A percentile compares a stretch with the other conserved stretches of the same genome.
phyloP scores from a whole-genome alignment of 2,888 invertebrate species.

The Pherbina coryleti region DNA sequence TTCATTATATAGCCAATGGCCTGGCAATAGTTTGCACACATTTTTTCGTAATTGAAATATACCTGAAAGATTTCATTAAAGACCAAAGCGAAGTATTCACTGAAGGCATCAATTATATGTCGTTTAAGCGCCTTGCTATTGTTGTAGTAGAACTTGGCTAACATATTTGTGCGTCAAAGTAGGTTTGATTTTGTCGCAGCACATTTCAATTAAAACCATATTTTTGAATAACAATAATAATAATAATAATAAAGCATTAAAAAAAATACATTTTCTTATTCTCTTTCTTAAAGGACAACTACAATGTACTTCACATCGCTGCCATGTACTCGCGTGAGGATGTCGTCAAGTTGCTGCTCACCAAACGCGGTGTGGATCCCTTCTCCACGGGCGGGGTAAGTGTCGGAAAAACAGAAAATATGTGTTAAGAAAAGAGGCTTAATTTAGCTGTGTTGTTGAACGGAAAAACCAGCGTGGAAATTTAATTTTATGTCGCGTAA shows the following conservation, averaged over 20 bases:
- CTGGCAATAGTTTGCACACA: not conserved
- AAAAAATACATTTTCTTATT: not conserved
- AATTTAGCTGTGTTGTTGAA: not conserved
- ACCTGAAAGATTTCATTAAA: no score
- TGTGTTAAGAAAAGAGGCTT: conserved; percentile 20
- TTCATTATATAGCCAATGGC: not conserved
- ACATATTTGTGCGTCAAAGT: no score
- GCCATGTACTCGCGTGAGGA: conserved; percentile 96
- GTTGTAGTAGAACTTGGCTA: no score
- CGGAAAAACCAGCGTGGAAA: conserved; percentile 25
- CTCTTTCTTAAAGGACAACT: conserved; percentile 83
- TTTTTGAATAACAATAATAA: no score
- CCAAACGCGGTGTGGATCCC: conserved; percentile 91
- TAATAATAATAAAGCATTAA: no score
- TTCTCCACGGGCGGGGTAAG: conserved; percentile 94
- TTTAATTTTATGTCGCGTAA: not conserved
- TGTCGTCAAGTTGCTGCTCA: conserved; percentile 89
- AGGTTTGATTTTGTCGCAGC: no score
- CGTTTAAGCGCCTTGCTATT: no score
- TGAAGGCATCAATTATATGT: no score
- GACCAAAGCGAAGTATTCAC: no score
- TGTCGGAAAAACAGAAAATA: conserved; percentile 50
- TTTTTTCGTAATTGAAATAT: no score
- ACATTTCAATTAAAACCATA: no score
- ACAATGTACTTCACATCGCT: conserved; percentile 94